phyloP scores from a whole-genome alignment of 2,888 invertebrate genomes.

The Linnaemya tessellans region DNA sequence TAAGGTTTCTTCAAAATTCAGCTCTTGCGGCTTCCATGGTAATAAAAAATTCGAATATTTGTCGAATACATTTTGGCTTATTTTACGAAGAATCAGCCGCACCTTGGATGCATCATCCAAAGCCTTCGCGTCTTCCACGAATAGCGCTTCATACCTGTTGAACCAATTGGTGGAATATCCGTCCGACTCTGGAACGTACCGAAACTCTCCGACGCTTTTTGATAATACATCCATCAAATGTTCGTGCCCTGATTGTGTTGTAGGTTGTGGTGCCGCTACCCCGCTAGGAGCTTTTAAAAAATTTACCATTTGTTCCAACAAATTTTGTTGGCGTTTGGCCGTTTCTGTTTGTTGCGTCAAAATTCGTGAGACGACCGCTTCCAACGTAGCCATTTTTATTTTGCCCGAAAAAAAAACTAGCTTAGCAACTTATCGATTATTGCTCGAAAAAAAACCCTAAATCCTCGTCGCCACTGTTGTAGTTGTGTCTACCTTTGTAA shows the following conservation, averaged over 20 bases:
- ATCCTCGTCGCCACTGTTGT: constrained; percentile 34
- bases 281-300: not conserved
- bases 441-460: not conserved
- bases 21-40: constrained; percentile 15
- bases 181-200: constrained; percentile 11
- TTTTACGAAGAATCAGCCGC: too few species aligned
- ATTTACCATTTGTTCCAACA: not conserved
- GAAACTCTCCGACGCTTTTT: constrained; percentile 16
- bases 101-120: too few species aligned
- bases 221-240: too few species aligned
- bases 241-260: not conserved
- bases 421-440: too few species aligned
- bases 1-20: constrained; percentile 7
- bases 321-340: not conserved
- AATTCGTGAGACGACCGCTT: too few species aligned
- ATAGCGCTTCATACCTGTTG: constrained; percentile 17
- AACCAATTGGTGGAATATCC: constrained; percentile 21
- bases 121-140: too few species aligned
- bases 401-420: too few species aligned
- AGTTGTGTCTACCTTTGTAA: too few species aligned
- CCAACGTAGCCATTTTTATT: too few species aligned
- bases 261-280: constrained; percentile 2
- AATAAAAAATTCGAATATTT: too few species aligned
- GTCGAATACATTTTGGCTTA: too few species aligned
- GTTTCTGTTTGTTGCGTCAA: too few species aligned